Base-by-base conservation (phyloP, 2,113 vertebrate genomes). In the Cyanistes caeruleus region DNA sequence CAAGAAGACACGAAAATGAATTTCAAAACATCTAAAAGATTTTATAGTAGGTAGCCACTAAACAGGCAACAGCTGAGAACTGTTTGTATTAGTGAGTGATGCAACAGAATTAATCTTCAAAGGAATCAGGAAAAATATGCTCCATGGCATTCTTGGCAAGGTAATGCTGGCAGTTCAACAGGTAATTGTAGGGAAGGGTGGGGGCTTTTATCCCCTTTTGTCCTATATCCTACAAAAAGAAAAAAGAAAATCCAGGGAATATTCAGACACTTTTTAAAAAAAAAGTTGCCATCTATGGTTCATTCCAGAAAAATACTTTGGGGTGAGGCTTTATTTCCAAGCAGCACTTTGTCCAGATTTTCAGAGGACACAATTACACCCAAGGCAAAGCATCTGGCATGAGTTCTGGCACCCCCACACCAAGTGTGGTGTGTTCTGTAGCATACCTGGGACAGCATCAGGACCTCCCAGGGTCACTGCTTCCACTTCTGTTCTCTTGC, bases 341-440 rank as follows among this genome's bases (percentile, higher is more conserved):
- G 18, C 3, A 30, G 25, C 0, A 0, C 7, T 44, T 82, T 37
- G 25, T 58, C 56, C 3, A 0, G 35, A 48, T 46, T 44, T 59
- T 9, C 51, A 93, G 55, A 81, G 24, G 19, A 48, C 60, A 56
- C 21, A 55, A n/a, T 4, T 9, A 33, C 21, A 39, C 27, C 11
- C 43, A 44, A 64, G 30, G 23, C 49, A 89, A 46, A 3, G 5
- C 20, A 43, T 10, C 33, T 8, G 4, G 17, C 25, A 15, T 4
- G 16, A 48, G 10, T 56, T 25, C 23, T 35, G 46, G 24, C 44
- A 65, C 11, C 27, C 48, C 37, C n/a, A 35, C 0, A 5, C 18
- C 1, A 1, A 59, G 30, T 0, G 5, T 11, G 21, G 12, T 23
- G 33, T 48, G 22, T 12, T 64, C 75, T 82, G 56, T 5, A 52